Percentiles rank a stretch among this genome's conserved stretches.
These are phyloP conservation scores for Epinephelus awoara DNA, from an alignment of 2,797 vertebrate species.

Conservation along the genomic window DNA sequence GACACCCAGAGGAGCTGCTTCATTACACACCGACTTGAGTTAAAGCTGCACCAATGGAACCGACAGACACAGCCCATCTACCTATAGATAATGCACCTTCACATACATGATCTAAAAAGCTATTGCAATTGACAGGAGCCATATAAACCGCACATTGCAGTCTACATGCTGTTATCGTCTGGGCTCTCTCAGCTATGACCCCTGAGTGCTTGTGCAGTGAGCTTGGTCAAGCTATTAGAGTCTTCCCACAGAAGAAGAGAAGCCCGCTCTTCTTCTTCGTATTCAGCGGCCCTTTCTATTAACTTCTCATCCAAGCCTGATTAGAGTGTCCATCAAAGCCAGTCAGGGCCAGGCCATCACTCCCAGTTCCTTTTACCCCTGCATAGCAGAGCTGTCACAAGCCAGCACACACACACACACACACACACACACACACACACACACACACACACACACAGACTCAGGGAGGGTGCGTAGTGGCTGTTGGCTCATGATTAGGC, in stretches of 20 bases:
- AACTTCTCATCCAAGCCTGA: constrained; percentile 70
- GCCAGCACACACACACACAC: constrained; percentile 4
- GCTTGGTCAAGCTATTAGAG: constrained; percentile 56
- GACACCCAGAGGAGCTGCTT: constrained; percentile 11
- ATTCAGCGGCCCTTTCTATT: constrained; percentile 69
- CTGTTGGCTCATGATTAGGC: constrained; percentile 48
- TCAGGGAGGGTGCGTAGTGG: constrained; percentile 6
- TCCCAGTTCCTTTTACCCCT: constrained; percentile 22
- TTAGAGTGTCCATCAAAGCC: constrained; percentile 72
- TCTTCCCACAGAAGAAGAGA: constrained; percentile 56
- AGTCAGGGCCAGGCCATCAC: constrained; percentile 59
- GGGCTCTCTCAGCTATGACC: constrained; percentile 40
- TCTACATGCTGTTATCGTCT: background rate
- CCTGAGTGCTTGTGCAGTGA: constrained; percentile 50
- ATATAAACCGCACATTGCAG: constrained; percentile 24
- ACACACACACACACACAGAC: constrained; percentile 11
- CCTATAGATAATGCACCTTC: constrained; percentile 30
- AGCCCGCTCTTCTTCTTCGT: constrained; percentile 54
- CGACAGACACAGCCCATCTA: constrained; percentile 10
- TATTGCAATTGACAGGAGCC: constrained; percentile 41
- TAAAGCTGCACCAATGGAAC: background rate
- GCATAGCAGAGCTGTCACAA: constrained; percentile 49
- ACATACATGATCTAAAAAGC: constrained; percentile 43
- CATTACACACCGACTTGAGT: background rate
- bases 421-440: constrained; percentile 9